Evolutionary conservation across 2,888 invertebrate species (phyloP), one percentile per base, ranked within the genome.

Genomic region (Sceliomorpha sp.): DNA sequence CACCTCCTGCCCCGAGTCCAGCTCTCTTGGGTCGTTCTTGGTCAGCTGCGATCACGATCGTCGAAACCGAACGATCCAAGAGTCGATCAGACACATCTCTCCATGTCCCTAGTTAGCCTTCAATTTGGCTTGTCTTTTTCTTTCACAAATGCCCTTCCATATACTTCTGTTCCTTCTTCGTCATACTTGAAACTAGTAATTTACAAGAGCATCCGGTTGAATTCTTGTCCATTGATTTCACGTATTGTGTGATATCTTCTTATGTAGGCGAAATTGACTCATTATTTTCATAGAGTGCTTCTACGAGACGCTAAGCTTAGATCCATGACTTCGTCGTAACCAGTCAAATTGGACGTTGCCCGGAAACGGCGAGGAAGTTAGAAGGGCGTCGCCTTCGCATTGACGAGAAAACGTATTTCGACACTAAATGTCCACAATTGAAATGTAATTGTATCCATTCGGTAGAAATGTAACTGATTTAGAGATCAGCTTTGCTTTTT

Each of bases 31-130:
- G 79, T 76, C 78, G 77, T 80, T 78, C 79, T 78, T 77, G 83
- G 83, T 83, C 81, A 81, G 76, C 73, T 71, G 72, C 76, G 77
- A 81, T 81, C 80, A 82, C 75, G 79, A 81, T 73, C 48, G 42
- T 50, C 34, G 60, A 60, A 44, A 66, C 59, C 48, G 64, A 56
- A 12, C 60, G 50, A 37, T 56, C 62, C 50, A 14, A 12, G 34
- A 47, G 40, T 31, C 56, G 67, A 69, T 69, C 53, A 34, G 69
- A 50, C 32, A 50, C 32, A 58, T 58, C 50, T 37, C 59, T 55
- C 59, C 51, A 29, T 1, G 14, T 10, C 17, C 13, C 40, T 27
- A 7, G 15, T 26, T 45, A 8, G 26, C 12, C 14, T 51, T 48
- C 36, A 32, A 8, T 20, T 4, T 20, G 2, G 3, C 5, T 4